These are phyloP conservation scores for Agonopterix subpropinquella DNA, from an alignment of 2,888 invertebrate species.

Conservation along the genomic window DNA sequence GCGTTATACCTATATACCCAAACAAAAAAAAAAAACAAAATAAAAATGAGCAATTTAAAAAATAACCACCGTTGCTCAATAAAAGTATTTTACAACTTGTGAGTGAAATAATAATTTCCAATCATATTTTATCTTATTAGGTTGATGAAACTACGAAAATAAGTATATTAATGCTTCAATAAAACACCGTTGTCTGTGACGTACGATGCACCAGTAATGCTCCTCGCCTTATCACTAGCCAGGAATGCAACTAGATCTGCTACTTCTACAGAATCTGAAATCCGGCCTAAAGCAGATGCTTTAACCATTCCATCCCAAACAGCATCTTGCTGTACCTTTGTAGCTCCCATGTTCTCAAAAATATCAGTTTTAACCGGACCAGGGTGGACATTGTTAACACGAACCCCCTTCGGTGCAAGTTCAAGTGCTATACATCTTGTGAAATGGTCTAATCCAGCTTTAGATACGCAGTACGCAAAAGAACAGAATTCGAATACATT, in stretches of 20 bases:
- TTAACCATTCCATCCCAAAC: constrained; percentile 78
- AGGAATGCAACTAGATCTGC: constrained; percentile 91
- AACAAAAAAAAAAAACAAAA: too few relatives aligned
- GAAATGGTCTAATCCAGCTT: constrained; percentile 95
- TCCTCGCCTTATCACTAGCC: constrained; percentile 89
- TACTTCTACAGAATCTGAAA: constrained; percentile 87
- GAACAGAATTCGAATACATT: constrained; percentile 38
- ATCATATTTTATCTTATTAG: too few relatives aligned
- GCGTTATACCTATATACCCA: too few relatives aligned
- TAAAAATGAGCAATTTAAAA: too few relatives aligned
- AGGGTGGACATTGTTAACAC: constrained; percentile 94
- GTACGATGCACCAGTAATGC: constrained; percentile 86
- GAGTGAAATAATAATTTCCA: too few relatives aligned
- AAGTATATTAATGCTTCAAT: too few relatives aligned
- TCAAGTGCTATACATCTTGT: constrained; percentile 94
- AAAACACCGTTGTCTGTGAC: constrained; percentile 48
- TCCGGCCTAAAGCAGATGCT: constrained; percentile 91
- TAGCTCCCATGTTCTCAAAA: constrained; percentile 78
- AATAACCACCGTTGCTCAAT: too few relatives aligned
- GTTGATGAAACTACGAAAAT: too few relatives aligned
- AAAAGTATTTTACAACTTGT: too few relatives aligned
- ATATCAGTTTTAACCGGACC: constrained; percentile 93
- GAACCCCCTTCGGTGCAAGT: constrained; percentile 84
- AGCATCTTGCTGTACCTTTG: constrained; percentile 83
- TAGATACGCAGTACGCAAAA: constrained; percentile 92